Conservation (phyloP, 2,797 vertebrate genomes). For the Pantherophis vulpinus region DNA sequence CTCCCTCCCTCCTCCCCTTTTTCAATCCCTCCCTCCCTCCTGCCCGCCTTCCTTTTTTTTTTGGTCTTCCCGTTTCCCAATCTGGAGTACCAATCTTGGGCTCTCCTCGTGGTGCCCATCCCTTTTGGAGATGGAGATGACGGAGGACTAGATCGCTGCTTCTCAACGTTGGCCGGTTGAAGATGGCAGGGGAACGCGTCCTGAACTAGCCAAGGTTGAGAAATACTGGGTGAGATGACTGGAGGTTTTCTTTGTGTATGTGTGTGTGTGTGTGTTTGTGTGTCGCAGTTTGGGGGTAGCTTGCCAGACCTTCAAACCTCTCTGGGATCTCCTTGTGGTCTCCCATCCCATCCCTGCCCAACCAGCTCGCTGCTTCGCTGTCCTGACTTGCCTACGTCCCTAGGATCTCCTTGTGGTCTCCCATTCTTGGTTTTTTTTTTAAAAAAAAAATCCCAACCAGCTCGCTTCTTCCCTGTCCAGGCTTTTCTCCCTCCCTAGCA, state of each 20-base stretch:
- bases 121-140: neutral
- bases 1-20: neutral
- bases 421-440: neutral
- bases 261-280: no score
- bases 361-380: neutral
- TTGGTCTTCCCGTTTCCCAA: neutral
- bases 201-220: neutral
- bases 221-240: neutral
- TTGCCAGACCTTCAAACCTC: neutral
- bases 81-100: neutral
- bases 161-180: neutral
- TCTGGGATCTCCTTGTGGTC: neutral
- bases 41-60: neutral
- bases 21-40: no score
- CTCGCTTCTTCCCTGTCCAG: neutral
- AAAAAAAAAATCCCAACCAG: neutral
- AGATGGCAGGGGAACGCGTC: neutral
- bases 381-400: neutral
- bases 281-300: no score
- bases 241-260: no score
- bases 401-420: neutral
- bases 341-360: neutral
- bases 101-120: neutral
- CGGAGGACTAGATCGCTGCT: neutral
- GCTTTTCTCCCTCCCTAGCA: neutral